Conservation (phyloP, 2,797 vertebrate genomes). For the Silurus aristotelis region DNA sequence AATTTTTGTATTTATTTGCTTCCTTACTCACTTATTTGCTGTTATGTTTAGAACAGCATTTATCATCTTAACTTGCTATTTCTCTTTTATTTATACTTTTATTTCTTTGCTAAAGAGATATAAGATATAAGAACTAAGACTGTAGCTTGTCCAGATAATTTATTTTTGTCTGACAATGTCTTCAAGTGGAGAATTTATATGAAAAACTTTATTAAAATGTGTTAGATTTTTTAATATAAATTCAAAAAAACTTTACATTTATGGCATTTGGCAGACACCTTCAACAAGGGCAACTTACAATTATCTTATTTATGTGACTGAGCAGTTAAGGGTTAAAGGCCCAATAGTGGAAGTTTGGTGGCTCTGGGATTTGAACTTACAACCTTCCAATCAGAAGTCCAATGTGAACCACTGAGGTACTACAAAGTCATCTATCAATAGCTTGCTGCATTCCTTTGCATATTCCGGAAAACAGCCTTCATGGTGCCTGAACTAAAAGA, state of each 20-base stretch:
- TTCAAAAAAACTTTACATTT: neutral
- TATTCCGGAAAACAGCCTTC: neutral
- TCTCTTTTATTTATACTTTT: neutral
- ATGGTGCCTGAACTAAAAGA: conserved; percentile 3
- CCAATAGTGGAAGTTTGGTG: too few relatives aligned
- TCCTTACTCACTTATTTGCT: neutral
- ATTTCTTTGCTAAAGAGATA: neutral
- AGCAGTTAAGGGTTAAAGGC: too few relatives aligned
- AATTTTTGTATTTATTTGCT: neutral
- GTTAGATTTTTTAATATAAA: neutral
- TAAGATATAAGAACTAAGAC: neutral
- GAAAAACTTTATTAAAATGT: neutral
- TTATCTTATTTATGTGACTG: too few relatives aligned
- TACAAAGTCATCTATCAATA: too few relatives aligned
- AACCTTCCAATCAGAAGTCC: too few relatives aligned
- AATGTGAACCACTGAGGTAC: too few relatives aligned
- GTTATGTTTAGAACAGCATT: neutral
- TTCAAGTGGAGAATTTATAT: neutral
- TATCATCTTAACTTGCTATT: neutral
- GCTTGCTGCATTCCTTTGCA: too few relatives aligned
- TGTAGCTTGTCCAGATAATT: neutral
- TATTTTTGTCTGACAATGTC: neutral
- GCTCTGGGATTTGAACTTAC: too few relatives aligned
- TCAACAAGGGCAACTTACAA: too few relatives aligned
- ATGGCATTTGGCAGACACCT: too few relatives aligned